These are phyloP conservation scores for Alectura lathami DNA, from an alignment of 2,113 vertebrate genomes.

Conservation along the genomic window DNA sequence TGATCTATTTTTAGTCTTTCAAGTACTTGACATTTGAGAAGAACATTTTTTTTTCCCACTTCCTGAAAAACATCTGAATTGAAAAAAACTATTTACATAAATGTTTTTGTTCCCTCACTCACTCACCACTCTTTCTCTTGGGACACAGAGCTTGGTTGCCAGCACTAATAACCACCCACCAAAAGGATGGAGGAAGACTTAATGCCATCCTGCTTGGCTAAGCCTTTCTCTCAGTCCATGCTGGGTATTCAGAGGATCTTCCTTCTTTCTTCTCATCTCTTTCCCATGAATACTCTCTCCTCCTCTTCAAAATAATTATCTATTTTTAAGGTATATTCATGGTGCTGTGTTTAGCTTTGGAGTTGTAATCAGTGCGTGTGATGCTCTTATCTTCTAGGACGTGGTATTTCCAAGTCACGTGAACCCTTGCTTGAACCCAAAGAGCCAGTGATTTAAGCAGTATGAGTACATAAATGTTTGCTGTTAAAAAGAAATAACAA, in stretches of 20 bases:
- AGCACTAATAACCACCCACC: not conserved
- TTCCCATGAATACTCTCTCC: not conserved
- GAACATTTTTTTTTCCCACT: not conserved
- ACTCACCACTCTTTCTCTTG: not conserved
- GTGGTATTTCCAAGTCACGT: not conserved
- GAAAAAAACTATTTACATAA: conserved; percentile 17
- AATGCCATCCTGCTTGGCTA: not conserved
- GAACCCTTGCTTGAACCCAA: not conserved
- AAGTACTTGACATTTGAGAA: conserved; percentile 46
- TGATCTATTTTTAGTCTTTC: conserved; percentile 53
- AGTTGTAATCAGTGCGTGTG: not conserved
- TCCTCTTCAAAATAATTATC: not conserved
- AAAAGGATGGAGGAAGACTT: not conserved
- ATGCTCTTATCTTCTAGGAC: not conserved
- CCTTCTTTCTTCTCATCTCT: not conserved
- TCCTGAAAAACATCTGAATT: not conserved
- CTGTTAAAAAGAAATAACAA: not conserved
- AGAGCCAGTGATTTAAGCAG: not conserved
- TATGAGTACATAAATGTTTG: not conserved
- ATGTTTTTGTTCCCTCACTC: not conserved
- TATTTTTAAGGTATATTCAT: not conserved
- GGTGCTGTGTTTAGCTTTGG: not conserved
- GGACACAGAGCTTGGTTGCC: not conserved
- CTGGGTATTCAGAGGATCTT: not conserved
- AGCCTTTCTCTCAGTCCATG: not conserved